Conservation (phyloP, 2,888 invertebrate species). For the Herminia tarsipennalis region DNA sequence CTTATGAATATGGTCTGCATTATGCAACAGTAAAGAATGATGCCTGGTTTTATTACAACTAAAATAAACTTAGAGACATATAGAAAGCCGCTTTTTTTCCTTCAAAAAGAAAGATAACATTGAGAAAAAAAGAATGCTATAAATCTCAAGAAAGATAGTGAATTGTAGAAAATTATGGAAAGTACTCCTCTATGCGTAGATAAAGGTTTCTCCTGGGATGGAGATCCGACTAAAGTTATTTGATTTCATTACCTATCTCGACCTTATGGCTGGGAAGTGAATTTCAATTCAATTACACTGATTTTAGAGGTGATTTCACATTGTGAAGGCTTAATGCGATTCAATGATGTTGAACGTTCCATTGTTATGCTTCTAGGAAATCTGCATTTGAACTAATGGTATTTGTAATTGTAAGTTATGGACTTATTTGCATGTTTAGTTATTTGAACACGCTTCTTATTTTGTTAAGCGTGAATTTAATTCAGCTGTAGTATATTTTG, state of each 20-base stretch:
- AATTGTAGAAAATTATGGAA: constrained; percentile 54
- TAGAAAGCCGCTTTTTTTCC: constrained; percentile 28
- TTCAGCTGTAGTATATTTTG: too few species aligned
- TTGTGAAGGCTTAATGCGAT: not conserved
- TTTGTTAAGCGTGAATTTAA: too few species aligned
- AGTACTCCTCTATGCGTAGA: constrained; percentile 46
- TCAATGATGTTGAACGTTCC: too few species aligned
- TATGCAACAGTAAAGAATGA: constrained; percentile 23
- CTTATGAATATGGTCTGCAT: constrained; percentile 23
- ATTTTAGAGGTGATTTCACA: constrained; percentile 22
- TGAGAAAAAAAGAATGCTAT: constrained; percentile 46
- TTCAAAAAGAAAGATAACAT: constrained; percentile 44
- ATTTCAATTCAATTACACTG: constrained; percentile 26
- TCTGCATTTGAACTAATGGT: too few species aligned
- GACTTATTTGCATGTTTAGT: too few species aligned
- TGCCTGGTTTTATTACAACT: constrained; percentile 8
- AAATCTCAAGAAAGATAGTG: constrained; percentile 54
- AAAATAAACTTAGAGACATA: constrained; percentile 11
- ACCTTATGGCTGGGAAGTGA: constrained; percentile 24
- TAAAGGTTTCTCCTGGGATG: constrained; percentile 37
- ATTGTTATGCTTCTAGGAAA: too few species aligned
- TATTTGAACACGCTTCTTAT: too few species aligned
- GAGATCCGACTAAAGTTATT: constrained; percentile 37
- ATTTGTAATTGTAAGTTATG: too few species aligned
- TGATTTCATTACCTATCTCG: constrained; percentile 39